Percentiles rank a stretch among this genome's conserved stretches.
phyloP scores from a whole-genome alignment of 2,113 vertebrate genomes.

The Bucco capensis region DNA sequence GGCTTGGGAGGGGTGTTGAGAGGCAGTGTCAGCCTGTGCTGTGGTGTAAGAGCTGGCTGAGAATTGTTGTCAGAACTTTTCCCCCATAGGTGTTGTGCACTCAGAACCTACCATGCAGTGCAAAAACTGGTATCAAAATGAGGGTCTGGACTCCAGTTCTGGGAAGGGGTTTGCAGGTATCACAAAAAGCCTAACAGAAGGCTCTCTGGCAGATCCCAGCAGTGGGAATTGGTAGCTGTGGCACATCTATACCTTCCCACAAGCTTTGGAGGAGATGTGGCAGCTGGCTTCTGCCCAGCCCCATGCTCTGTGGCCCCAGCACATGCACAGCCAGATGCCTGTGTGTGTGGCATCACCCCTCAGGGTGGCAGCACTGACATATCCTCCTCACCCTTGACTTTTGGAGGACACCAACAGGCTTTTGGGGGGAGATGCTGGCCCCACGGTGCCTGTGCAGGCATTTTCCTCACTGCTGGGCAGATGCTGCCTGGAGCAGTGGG shows the following conservation, averaged over 20 bases:
- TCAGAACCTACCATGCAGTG: neutral
- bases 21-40: neutral
- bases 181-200: neutral
- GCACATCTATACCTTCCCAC: neutral
- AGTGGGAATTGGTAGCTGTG: fast-evolving
- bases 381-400: neutral
- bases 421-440: neutral
- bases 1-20: fast-evolving
- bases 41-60: neutral
- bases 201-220: fast-evolving
- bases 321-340: neutral
- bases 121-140: neutral
- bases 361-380: fast-evolving
- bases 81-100: fast-evolving
- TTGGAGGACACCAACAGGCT: fast-evolving
- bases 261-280: neutral
- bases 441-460: neutral
- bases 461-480: neutral
- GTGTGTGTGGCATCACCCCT: neutral
- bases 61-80: neutral
- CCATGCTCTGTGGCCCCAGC: fast-evolving
- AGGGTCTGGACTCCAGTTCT: neutral
- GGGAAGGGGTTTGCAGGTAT: neutral
- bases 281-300: neutral
- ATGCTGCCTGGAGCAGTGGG: neutral